Percentiles rank a stretch among this genome's conserved stretches.
phyloP scores from a whole-genome alignment of 2,113 vertebrate species.

The Tiliqua scincoides region DNA sequence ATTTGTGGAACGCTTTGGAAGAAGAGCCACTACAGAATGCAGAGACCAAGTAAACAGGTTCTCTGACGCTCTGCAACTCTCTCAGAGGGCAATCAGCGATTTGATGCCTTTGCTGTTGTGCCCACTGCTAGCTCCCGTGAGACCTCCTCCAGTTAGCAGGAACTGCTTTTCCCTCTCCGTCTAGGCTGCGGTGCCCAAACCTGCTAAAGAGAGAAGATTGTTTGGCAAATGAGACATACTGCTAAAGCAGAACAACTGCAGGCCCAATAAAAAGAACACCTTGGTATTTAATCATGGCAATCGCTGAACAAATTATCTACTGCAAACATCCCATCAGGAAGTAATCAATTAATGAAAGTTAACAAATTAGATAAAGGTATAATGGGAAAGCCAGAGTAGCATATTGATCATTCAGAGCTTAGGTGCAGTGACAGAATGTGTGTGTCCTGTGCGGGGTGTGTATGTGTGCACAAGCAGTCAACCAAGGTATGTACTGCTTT shows the following conservation, averaged over 20 bases:
- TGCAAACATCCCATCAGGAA: neutral
- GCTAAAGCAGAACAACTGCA: neutral
- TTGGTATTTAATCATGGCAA: neutral
- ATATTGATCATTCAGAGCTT: neutral
- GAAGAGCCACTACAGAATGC: neutral
- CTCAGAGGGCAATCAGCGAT: neutral
- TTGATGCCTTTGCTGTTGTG: neutral
- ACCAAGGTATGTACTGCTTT: neutral
- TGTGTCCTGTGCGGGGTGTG: neutral
- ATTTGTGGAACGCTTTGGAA: neutral
- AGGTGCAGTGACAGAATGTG: neutral
- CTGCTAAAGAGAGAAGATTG: neutral
- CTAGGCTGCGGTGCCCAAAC: neutral
- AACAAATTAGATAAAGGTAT: neutral
- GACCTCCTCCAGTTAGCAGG: neutral
- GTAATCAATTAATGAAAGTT: neutral
- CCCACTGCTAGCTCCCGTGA: neutral
- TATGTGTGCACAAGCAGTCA: neutral
- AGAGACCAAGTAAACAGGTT: neutral
- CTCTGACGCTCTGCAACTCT: neutral
- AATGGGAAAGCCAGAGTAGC: no score
- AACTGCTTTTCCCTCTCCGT: neutral
- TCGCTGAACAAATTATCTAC: neutral
- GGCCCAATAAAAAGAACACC: neutral
- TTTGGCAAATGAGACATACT: neutral